These are phyloP conservation scores for Molorchus minor DNA, from an alignment of 2,888 invertebrate species.

Conservation along the genomic window DNA sequence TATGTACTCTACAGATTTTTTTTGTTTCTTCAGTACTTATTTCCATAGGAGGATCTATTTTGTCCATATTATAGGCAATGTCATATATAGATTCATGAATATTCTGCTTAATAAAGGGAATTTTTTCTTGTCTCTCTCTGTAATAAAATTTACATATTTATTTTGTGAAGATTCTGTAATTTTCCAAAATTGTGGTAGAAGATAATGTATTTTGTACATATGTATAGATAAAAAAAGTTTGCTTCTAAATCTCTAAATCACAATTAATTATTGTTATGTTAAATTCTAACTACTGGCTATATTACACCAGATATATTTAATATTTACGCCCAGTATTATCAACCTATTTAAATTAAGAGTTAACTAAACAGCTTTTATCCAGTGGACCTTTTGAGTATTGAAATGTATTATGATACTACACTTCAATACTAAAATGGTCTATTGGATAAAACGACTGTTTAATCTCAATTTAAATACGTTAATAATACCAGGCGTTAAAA, in stretches of 20 bases:
- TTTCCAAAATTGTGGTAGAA: neutral
- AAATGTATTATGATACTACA: too few species aligned
- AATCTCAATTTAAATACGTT: too few species aligned
- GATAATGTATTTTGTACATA: neutral
- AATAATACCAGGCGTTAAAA: too few species aligned
- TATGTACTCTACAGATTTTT: slow-evolving; percentile 65
- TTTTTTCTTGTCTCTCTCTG: slow-evolving; percentile 76
- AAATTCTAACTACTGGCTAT: too few species aligned
- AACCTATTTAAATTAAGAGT: too few species aligned
- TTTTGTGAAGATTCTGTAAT: neutral
- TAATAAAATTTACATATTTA: slow-evolving; percentile 26
- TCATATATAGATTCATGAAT: slow-evolving; percentile 80
- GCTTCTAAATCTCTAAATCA: neutral
- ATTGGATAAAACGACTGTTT: too few species aligned
- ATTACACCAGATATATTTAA: too few species aligned
- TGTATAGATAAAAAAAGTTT: neutral
- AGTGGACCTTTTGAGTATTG: too few species aligned
- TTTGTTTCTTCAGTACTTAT: slow-evolving; percentile 65
- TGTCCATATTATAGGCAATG: slow-evolving; percentile 69
- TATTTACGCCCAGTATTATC: too few species aligned
- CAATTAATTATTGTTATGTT: neutral
- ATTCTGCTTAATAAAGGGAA: slow-evolving; percentile 74
- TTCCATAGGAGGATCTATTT: slow-evolving; percentile 61
- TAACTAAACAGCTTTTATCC: too few species aligned
- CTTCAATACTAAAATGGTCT: too few species aligned